phyloP scores from a whole-genome alignment of 1,140 invertebrate genomes.

The Ceratosolen solmsi region DNA sequence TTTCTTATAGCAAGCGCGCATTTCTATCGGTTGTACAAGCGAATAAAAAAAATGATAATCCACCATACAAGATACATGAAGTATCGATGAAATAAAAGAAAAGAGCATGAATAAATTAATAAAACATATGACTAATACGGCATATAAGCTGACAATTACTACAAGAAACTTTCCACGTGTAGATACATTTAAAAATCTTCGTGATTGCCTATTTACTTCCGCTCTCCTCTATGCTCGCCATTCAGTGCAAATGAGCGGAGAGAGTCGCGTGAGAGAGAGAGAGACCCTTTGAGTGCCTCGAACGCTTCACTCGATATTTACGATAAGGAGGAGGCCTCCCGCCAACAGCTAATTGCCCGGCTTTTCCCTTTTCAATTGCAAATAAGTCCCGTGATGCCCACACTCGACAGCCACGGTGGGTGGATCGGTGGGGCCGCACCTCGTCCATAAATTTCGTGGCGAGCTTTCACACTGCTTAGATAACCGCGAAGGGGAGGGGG shows the following conservation, averaged over 20 bases:
- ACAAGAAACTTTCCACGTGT: background rate
- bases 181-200: background rate
- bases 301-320: background rate
- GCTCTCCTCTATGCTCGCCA: constrained; percentile 5
- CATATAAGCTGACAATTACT: background rate
- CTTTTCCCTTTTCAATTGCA: constrained; percentile 31
- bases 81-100: background rate
- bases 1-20: too few species aligned
- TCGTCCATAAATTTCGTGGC: background rate
- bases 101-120: background rate
- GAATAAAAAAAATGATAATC: too few species aligned
- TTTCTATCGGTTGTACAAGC: too few species aligned
- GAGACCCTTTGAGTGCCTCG: background rate
- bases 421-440: constrained; percentile 1
- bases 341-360: constrained; percentile 16
- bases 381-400: constrained; percentile 26
- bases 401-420: constrained; percentile 5
- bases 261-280: background rate
- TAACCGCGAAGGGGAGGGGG: background rate
- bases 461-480: background rate
- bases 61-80: too few species aligned
- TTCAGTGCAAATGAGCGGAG: constrained; percentile 43
- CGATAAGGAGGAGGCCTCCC: background rate
- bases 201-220: too few species aligned
- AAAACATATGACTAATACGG: background rate